Evolutionary conservation across 2,888 invertebrate genomes (phyloP), one percentile per base, ranked within the genome.

Genomic region (Hirudinaria manillensis): DNA sequence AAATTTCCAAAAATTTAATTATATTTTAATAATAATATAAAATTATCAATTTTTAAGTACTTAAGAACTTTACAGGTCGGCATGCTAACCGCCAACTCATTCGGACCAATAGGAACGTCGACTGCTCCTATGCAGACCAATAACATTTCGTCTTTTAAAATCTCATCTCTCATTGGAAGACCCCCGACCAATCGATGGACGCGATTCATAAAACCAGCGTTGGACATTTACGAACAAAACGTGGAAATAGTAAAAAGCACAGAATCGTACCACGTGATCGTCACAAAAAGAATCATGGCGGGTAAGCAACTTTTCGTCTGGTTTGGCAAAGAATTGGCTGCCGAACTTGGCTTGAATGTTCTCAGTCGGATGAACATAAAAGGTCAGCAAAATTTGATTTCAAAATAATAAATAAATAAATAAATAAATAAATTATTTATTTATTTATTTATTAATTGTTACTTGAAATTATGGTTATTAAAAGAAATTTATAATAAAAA

Each of bases 271-370:
- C 19, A 27, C 21, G 27, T 72, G 55, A 55, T 53, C 27, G 51
- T 51, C 27, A 53, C 53, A 55, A 67, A 68, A 73, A 70, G 65
- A 51, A 72, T 78, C 0, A 27, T 24, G 13, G 27, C 61, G 24
- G 91, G 90, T 53, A 90, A 91, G 77, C 90, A 91, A 77, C 86
- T 93, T 70, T 87, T 89, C 45, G 88, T 93, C 80, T 95, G 95
- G 94, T 93, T 93, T 84, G 90, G 91, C 10, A 91, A 91, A 80
- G 89, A 90, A 78, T 87, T 92, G 77, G 87, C 91, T 21, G 89
- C 91, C 0, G 87, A 90, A 73, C 86, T 92, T 81, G 89, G 89
- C 76, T 90, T 95, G 84, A 93, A 93, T 0, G 91, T 92, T 83
- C 86, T 93, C 19, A 89, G 90, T 24, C 92, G 92, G 0, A 86